phyloP scores from a whole-genome alignment of 2,797 vertebrate genomes.

The Psittacula echo region DNA sequence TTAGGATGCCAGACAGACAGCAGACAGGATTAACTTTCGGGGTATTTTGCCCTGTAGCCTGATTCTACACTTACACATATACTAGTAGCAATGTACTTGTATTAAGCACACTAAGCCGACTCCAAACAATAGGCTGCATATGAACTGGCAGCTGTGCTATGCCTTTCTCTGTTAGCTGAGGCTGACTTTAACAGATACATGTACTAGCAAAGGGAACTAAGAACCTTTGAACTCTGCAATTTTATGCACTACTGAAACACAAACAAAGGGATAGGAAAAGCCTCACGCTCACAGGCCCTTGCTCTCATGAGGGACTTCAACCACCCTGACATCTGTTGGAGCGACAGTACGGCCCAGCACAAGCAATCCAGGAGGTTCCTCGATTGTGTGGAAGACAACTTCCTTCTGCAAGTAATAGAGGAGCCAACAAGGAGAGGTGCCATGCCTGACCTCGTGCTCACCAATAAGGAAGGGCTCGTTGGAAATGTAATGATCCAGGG shows the following conservation, averaged over 20 bases:
- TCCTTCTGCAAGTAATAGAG: too few species aligned
- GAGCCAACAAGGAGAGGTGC: too few species aligned
- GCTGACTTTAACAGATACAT: not conserved
- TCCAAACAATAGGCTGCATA: not conserved
- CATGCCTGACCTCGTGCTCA: too few species aligned
- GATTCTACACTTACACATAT: not conserved
- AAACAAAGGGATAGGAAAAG: not conserved
- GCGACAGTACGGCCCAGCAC: too few species aligned
- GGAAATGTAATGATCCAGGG: too few species aligned
- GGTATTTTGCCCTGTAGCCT: not conserved
- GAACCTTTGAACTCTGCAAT: not conserved
- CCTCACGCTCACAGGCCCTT: too few species aligned
- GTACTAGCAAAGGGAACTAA: not conserved
- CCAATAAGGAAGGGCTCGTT: too few species aligned
- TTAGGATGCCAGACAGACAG: not conserved
- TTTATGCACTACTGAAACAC: constrained; percentile 1
- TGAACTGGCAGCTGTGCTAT: not conserved
- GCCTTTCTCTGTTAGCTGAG: not conserved
- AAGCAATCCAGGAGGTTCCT: too few species aligned
- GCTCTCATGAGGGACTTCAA: too few species aligned
- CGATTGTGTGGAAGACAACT: too few species aligned
- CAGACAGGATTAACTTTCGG: not conserved
- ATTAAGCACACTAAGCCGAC: not conserved
- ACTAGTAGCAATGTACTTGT: not conserved
- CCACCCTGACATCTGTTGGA: too few species aligned